Evolutionary conservation across 2,888 invertebrate species (phyloP).

Genomic region (Acanthosoma haemorrhoidale): DNA sequence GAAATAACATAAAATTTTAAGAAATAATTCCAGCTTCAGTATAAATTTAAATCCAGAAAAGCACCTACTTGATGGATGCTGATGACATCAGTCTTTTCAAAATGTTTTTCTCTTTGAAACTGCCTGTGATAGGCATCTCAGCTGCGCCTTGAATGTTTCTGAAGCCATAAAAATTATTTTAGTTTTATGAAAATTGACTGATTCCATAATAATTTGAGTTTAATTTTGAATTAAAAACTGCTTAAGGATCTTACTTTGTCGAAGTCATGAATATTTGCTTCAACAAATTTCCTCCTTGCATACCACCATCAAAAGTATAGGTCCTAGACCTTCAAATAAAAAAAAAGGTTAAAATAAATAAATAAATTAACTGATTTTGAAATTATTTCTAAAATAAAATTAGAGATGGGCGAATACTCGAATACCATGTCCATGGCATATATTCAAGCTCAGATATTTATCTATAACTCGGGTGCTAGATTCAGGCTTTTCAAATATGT

Average conservation of each 20-base stretch:
- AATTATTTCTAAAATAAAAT: too few relatives aligned
- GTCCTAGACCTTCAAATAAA: conserved; percentile 43
- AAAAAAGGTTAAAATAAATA: too few relatives aligned
- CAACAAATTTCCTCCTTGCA: conserved; percentile 42
- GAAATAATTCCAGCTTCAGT: background rate
- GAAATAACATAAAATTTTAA: conserved; percentile 2
- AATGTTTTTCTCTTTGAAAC: conserved; percentile 43
- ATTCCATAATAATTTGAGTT: background rate
- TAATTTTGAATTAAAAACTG: background rate
- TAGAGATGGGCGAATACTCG: too few relatives aligned
- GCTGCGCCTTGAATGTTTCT: conserved; percentile 29
- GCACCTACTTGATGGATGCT: conserved; percentile 47
- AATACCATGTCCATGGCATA: too few relatives aligned
- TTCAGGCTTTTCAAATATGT: too few relatives aligned
- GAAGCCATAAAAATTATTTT: background rate
- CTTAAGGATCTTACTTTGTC: conserved; percentile 35
- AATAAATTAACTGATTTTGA: too few relatives aligned
- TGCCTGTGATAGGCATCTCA: conserved; percentile 25
- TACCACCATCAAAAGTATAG: conserved; percentile 43
- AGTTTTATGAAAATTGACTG: background rate
- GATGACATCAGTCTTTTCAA: conserved; percentile 45
- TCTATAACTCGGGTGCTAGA: too few relatives aligned
- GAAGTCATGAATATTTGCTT: conserved; percentile 44
- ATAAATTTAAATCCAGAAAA: background rate
- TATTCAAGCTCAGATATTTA: too few relatives aligned